Evolutionary conservation across 2,113 vertebrate species (phyloP), one percentile per base, ranked within the genome.

Genomic region (Herpailurus yagouaroundi): DNA sequence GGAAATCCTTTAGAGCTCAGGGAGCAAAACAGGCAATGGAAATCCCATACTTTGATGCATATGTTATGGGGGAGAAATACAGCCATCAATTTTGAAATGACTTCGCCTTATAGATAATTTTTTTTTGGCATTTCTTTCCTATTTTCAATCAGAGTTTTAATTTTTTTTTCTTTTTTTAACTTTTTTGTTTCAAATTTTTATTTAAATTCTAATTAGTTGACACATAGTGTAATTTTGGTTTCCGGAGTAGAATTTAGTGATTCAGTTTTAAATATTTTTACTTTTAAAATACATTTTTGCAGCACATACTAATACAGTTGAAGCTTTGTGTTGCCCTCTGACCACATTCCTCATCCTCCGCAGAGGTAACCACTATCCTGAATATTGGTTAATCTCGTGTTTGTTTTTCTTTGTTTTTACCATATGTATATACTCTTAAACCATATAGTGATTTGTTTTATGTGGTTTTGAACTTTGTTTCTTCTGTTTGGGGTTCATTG

Each of bases 81-180:
- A 68, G 29, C 88, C 80, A 63, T 85, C 69, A 85, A 89, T 81
- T 97, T 89, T 45, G 1, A 48, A 97, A 91, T 86, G 81, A 71
- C 15, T 80, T 93, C 16, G 11, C 83, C 50, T 45, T 13, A 73
- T 19, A 96, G 31, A 79, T 87, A 31, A 48, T 89, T 7, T 27
- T 88, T 88, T 88, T 57, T 96, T 82, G 85, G 10, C 23, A 21
- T 94, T 73, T 41, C n/a, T 83, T 74, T 82, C 14, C 27, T 74
- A 7, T 45, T 95, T 81, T 92, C 90, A 92, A 69, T 52, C 15
- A 45, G 80, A 93, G 2, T 60, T 71, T 76, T 50, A 7, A 87
- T 36, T 63, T 82, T 14, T 71, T 96, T 87, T 52, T n/a, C 25
- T 38, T 55, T 79, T 89, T 60, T 60, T 60, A 60, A 23, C 57